Conservation (phyloP, 2,888 invertebrate genomes). For the Drosophila mercatorum region DNA sequence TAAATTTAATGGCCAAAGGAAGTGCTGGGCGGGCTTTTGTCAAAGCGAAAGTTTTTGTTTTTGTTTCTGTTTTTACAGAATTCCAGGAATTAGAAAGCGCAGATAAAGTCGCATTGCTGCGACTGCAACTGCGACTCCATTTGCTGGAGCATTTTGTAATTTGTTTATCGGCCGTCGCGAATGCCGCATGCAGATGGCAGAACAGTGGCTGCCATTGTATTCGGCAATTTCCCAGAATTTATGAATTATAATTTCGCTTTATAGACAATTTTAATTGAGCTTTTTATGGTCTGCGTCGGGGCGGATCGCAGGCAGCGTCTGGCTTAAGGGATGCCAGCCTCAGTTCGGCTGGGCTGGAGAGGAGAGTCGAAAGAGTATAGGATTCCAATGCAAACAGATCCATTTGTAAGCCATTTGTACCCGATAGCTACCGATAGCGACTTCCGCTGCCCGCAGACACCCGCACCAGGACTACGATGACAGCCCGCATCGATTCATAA, state of each 20-base stretch:
- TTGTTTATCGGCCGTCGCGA: constrained; percentile 60
- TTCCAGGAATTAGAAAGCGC: constrained; percentile 58
- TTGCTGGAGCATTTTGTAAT: constrained; percentile 59
- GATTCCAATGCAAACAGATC: constrained; percentile 67
- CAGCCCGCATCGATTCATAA: constrained; percentile 32
- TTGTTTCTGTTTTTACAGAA: constrained; percentile 17
- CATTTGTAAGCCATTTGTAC: constrained; percentile 77
- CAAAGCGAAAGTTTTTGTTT: constrained; percentile 44
- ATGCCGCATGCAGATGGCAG: constrained; percentile 54
- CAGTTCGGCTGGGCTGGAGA: constrained; percentile 14
- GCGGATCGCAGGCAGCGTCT: background rate
- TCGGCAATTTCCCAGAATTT: constrained; percentile 85
- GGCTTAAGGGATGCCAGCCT: constrained; percentile 16
- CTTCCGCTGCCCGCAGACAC: constrained; percentile 52
- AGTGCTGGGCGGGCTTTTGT: constrained; percentile 48
- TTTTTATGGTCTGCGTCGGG: constrained; percentile 75
- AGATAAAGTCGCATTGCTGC: constrained; percentile 34
- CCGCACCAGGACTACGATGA: constrained; percentile 49
- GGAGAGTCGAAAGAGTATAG: constrained; percentile 27
- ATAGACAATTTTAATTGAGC: constrained; percentile 84
- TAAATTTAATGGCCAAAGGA: constrained; percentile 47
- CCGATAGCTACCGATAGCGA: constrained; percentile 37
- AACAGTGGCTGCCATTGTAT: constrained; percentile 83
- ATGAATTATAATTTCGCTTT: constrained; percentile 82
- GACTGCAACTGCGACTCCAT: constrained; percentile 38